These are phyloP conservation scores for Pangasianodon gigas DNA, from an alignment of 2,113 vertebrate species.

Conservation along the genomic window DNA sequence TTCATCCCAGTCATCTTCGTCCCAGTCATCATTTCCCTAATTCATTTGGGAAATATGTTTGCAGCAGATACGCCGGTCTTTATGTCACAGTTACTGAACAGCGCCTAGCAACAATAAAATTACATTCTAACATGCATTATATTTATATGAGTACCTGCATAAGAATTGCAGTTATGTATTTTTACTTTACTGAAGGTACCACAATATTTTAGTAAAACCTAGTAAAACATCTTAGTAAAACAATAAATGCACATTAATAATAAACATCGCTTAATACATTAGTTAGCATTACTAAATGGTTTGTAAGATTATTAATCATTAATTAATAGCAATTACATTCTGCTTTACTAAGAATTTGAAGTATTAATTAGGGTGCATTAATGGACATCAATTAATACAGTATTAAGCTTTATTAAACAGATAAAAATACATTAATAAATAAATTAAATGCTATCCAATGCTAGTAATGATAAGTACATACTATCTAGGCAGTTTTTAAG, in stretches of 20 bases:
- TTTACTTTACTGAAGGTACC: slow-evolving; percentile 17
- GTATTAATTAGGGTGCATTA: neutral
- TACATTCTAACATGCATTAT: neutral
- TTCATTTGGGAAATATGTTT: neutral
- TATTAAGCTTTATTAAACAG: neutral
- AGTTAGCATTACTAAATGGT: neutral
- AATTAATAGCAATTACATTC: neutral
- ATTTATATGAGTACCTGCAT: neutral
- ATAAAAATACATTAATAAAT: neutral
- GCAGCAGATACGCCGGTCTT: neutral
- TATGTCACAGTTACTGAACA: neutral
- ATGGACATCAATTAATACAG: neutral
- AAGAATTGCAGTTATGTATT: neutral
- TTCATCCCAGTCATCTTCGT: neutral
- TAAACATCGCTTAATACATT: neutral
- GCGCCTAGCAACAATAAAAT: neutral
- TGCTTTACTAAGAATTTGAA: neutral
- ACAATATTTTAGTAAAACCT: neutral
- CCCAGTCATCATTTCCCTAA: neutral
- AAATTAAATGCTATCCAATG: neutral
- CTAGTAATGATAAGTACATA: neutral
- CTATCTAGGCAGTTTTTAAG: neutral
- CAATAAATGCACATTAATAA: neutral
- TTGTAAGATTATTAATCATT: neutral
- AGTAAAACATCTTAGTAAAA: neutral